Percentiles rank a stretch among this genome's conserved stretches.
Conservation (phyloP, 2,797 vertebrate genomes). For the Tokudaia tokunoshimensis region DNA sequence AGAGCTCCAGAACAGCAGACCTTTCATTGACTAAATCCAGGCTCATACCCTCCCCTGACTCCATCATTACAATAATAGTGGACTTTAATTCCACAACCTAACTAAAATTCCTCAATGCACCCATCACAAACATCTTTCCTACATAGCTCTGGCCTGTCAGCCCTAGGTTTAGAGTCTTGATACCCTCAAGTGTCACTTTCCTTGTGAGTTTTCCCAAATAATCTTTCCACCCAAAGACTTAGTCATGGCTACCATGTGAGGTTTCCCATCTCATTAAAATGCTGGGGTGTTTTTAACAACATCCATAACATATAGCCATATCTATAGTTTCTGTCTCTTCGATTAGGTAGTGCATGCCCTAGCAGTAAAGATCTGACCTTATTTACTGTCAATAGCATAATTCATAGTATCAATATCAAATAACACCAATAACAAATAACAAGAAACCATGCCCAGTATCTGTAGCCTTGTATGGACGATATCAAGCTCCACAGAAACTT, state of each 20-base stretch:
- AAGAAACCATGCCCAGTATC: neutral
- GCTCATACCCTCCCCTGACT: neutral
- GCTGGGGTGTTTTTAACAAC: neutral
- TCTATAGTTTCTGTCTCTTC: neutral
- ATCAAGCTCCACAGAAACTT: neutral
- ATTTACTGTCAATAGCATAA: neutral
- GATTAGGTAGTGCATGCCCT: neutral
- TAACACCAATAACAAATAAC: neutral
- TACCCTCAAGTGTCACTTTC: neutral
- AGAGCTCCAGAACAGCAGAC: neutral
- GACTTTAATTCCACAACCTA: neutral
- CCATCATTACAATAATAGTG: neutral
- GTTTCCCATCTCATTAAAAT: neutral
- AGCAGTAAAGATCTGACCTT: neutral
- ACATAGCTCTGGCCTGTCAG: neutral
- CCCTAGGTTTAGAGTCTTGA: neutral
- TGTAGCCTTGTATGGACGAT: neutral
- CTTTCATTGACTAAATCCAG: neutral
- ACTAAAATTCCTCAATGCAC: neutral
- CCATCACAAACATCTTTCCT: neutral
- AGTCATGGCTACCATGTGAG: neutral
- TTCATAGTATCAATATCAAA: neutral
- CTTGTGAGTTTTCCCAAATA: neutral
- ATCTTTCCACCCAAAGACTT: neutral
- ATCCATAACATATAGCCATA: fast-evolving